Conservation (phyloP, 37 sponge, comb jelly and placozoan genomes). For the Spongilla lacustris region DNA sequence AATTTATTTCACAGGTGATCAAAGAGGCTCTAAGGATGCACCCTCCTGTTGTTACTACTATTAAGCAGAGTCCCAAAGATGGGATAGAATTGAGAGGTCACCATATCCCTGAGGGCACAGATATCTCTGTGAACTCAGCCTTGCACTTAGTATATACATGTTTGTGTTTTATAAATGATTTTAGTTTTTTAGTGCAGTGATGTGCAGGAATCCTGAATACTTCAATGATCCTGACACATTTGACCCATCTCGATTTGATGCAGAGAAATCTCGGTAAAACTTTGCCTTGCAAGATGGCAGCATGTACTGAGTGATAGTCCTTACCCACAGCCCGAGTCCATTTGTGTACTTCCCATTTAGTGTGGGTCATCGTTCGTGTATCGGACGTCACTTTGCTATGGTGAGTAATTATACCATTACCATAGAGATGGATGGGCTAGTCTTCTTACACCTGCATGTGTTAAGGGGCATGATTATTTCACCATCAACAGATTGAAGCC, state of each 20-base stretch:
- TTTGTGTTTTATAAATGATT: background rate
- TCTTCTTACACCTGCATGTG: no score
- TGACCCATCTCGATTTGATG: slow-evolving; percentile 5
- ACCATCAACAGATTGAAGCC: no score
- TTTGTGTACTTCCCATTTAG: no score
- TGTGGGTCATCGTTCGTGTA: no score
- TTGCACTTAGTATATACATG: background rate
- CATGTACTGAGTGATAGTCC: no score
- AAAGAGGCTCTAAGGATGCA: slow-evolving; percentile 7
- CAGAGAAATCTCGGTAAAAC: background rate
- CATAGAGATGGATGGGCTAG: no score
- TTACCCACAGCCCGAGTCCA: no score
- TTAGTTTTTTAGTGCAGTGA: background rate
- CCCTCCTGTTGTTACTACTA: background rate
- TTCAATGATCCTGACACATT: slow-evolving; percentile 10
- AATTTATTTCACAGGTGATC: slow-evolving; percentile 3
- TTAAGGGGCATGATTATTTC: no score
- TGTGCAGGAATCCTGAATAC: background rate
- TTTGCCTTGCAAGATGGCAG: no score
- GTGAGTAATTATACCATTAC: no score
- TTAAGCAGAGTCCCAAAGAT: background rate
- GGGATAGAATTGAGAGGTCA: background rate
- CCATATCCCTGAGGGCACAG: slow-evolving; percentile 6
- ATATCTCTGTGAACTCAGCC: background rate
- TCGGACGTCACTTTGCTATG: no score